Evolutionary conservation across 37 sponge, comb jelly and placozoan genomes (phyloP), one percentile per base, ranked within the genome.

Genomic region (Geodia barretti): DNA sequence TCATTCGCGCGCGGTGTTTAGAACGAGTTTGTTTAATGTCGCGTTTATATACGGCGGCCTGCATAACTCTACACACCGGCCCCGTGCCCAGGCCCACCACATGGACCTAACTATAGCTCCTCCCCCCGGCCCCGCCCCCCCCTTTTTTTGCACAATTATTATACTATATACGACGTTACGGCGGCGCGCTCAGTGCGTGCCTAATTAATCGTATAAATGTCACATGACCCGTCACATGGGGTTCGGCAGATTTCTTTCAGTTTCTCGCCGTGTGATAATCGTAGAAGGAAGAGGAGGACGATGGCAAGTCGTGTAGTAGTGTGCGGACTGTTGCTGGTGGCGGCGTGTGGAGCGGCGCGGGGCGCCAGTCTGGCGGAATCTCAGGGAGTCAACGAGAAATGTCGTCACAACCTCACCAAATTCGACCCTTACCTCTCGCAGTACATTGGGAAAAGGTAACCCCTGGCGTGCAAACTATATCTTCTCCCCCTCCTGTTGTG

Each of bases 371-470:
- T 14, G 28, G 33, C 32, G 28, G 29, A 23, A 34, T 36, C 70
- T 26, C 21, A 7, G 35, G 42, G 42, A 40, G 78, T 84, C 0
- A 68, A 76, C 63, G 34, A 70, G 62, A 38, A 68, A 1, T 84
- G 84, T 59, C 21, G 62, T 0, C 1, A 24, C 0, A 36, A 19
- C 17, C 71, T 84, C 41, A 68, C 77, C 31, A 60, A 59, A 4
- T 26, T 60, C 7, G 84, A 76, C 41, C 61, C 62, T 28, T 76
- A 84, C 63, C 65, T 84, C 62, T 68, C 70, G 0, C 41, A 37
- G 8, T 84, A 84, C 41, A 60, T 84, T 4, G 84, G 84, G 26
- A 26, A 60, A 24, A 35, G 25, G 84, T 83, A 54, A 7, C 54
- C 7, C 54, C 54, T 47, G 54, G 14, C n/a, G n/a, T n/a, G n/a